Percentiles rank a stretch among this genome's conserved stretches.
phyloP scores from a whole-genome alignment of 1,140 invertebrate species.

The Lepidostoma basale region DNA sequence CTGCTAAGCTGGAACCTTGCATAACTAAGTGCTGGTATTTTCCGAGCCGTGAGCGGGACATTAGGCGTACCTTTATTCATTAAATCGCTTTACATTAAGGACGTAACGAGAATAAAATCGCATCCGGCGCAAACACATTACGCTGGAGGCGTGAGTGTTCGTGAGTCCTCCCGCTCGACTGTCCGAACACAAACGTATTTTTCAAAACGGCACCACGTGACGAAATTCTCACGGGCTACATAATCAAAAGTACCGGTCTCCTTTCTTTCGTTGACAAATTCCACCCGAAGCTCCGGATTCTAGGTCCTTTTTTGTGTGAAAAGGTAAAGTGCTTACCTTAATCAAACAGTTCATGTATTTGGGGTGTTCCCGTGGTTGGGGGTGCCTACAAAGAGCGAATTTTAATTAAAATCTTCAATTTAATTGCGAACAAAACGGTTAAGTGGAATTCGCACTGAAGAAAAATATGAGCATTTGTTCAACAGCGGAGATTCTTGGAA shows the following conservation, averaged over 20 bases:
- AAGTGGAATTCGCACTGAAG: conserved; percentile 2
- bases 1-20: no score
- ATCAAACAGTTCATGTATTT: conserved; percentile 41
- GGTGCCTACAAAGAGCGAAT: conserved; percentile 8
- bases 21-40: no score
- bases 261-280: conserved; percentile 45
- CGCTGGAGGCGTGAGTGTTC: background rate
- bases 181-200: conserved; percentile 26
- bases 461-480: conserved; percentile 22
- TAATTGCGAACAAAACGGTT: conserved; percentile 16
- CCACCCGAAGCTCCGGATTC: conserved; percentile 36
- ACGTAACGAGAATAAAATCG: background rate
- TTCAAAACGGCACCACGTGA: conserved; percentile 39
- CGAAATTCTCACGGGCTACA: conserved; percentile 43
- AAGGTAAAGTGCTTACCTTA: conserved; percentile 44
- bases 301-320: conserved; percentile 30
- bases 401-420: conserved; percentile 35
- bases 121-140: background rate
- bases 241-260: conserved; percentile 42
- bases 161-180: background rate
- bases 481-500: conserved; percentile 5
- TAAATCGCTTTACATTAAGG: conserved; percentile 1
- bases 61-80: background rate
- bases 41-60: no score
- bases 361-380: conserved; percentile 5